These are phyloP conservation scores for Herpailurus yagouaroundi DNA, from an alignment of 2,113 vertebrate species.

Conservation along the genomic window DNA sequence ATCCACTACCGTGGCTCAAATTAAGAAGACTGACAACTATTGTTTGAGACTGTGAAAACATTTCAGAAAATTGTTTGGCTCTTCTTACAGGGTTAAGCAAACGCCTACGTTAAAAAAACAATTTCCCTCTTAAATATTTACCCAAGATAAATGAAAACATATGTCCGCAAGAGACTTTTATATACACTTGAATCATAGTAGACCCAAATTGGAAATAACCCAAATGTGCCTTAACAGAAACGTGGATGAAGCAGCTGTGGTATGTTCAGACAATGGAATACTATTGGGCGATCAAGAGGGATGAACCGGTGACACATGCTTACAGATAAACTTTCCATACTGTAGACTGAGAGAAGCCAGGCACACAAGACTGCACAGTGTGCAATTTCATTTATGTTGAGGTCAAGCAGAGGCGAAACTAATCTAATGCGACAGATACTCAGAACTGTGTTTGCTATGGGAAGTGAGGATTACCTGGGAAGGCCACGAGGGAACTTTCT, in stretches of 20 bases:
- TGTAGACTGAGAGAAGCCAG: not conserved
- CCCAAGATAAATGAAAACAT: not conserved
- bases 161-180: not conserved
- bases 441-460: not conserved
- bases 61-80: not conserved
- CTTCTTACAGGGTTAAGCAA: not conserved
- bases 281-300: not conserved
- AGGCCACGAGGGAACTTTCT: not conserved
- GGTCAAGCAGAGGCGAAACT: not conserved
- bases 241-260: not conserved
- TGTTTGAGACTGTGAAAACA: not conserved
- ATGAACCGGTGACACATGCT: not conserved
- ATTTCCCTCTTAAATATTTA: not conserved
- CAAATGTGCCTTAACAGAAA: not conserved
- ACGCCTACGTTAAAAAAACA: not conserved
- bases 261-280: not conserved
- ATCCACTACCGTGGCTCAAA: not conserved
- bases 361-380: not conserved
- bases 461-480: not conserved
- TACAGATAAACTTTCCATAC: not conserved
- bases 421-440: not conserved
- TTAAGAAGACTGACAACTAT: not conserved
- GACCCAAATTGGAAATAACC: not conserved
- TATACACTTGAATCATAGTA: not conserved
- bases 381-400: not conserved